These are phyloP conservation scores for Herpailurus yagouaroundi DNA, from an alignment of 2,113 vertebrate genomes.

Conservation along the genomic window DNA sequence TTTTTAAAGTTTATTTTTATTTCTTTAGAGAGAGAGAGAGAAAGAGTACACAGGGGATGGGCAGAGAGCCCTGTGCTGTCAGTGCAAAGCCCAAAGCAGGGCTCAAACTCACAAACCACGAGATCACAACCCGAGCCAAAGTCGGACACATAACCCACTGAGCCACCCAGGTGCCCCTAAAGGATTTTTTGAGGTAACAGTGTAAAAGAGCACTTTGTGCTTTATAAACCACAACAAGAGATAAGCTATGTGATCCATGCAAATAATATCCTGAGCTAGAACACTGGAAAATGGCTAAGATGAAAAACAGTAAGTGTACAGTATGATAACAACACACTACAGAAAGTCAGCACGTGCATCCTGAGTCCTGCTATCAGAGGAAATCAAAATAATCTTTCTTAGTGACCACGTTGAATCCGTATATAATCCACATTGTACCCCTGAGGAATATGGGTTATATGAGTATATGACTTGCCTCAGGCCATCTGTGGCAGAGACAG, in stretches of 20 bases:
- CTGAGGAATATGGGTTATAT: background rate
- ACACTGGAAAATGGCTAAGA: background rate
- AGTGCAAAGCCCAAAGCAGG: too few species aligned
- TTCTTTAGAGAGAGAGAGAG: too few species aligned
- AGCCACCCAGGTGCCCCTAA: too few species aligned
- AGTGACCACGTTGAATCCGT: background rate
- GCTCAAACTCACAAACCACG: too few species aligned
- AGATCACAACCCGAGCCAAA: too few species aligned
- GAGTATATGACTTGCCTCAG: background rate
- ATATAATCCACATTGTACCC: background rate
- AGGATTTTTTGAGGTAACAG: background rate
- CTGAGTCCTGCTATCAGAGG: background rate
- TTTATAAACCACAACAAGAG: background rate
- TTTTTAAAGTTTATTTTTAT: too few species aligned
- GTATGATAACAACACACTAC: background rate
- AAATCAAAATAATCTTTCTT: background rate
- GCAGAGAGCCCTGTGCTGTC: too few species aligned
- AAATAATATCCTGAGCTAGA: background rate
- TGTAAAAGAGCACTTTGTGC: background rate
- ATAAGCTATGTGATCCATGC: background rate
- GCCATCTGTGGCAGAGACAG: background rate
- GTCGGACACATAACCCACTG: too few species aligned
- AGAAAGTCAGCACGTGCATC: background rate
- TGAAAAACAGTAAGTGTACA: background rate
- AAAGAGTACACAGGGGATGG: too few species aligned